Conservation (phyloP, 2,888 invertebrate species). For the Dryomyza anilis region DNA sequence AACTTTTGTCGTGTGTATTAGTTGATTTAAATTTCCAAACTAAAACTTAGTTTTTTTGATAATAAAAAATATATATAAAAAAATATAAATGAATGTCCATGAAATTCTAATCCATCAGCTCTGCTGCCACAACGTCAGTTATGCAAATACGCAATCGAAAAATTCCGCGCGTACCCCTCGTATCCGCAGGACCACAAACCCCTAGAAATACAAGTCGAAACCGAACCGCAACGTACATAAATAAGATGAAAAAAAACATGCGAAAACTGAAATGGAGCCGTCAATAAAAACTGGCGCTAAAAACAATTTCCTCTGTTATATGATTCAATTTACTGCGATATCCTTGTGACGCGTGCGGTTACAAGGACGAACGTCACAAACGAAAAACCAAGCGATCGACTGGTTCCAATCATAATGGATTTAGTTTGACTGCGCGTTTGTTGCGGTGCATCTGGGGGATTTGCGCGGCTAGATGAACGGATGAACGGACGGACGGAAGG, state of each 20-base stretch:
- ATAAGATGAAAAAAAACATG: neutral
- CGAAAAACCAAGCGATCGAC: neutral
- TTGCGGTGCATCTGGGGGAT: neutral
- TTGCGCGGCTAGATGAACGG: neutral
- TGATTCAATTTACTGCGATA: slow-evolving; percentile 41
- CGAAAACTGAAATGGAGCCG: slow-evolving; percentile 27
- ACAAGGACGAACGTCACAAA: neutral
- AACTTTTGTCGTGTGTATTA: no score
- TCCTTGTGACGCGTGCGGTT: slow-evolving; percentile 18
- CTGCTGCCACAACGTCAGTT: no score
- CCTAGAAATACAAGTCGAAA: neutral
- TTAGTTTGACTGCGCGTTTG: neutral
- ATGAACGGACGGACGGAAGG: neutral
- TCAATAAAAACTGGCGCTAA: slow-evolving; percentile 36
- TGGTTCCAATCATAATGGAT: slow-evolving; percentile 4
- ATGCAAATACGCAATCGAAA: no score
- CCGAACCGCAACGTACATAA: neutral
- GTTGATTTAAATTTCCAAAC: no score
- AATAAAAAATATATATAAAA: no score
- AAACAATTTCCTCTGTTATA: slow-evolving; percentile 39
- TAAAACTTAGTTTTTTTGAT: no score
- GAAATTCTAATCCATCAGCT: no score
- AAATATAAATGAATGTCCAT: no score
- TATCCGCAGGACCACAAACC: neutral
- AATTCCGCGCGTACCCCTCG: neutral